phyloP scores from a whole-genome alignment of 2,888 invertebrate genomes.

The Plagodis dolabraria region DNA sequence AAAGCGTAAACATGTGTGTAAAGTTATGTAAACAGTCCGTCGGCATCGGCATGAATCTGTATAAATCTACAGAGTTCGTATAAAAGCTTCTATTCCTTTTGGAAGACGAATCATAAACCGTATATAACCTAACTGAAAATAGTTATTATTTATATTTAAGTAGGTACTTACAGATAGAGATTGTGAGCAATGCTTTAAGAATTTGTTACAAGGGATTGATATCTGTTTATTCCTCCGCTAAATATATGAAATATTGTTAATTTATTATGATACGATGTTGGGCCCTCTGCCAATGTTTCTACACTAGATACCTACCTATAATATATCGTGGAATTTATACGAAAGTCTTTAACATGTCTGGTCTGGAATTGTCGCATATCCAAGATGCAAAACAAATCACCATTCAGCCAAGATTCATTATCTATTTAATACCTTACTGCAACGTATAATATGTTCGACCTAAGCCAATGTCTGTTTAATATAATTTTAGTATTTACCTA shows the following conservation, averaged over 20 bases:
- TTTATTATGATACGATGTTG: slow-evolving; percentile 54
- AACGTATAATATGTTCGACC: no score
- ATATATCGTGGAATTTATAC: slow-evolving; percentile 56
- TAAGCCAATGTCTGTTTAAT: no score
- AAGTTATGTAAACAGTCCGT: slow-evolving; percentile 17
- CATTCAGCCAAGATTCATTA: no score
- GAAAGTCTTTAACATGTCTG: slow-evolving; percentile 60
- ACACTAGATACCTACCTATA: slow-evolving; percentile 54
- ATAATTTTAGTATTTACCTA: no score
- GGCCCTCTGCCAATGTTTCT: slow-evolving; percentile 67
- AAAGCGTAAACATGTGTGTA: slow-evolving; percentile 11
- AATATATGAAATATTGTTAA: slow-evolving; percentile 58
- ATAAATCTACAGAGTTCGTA: slow-evolving; percentile 1
- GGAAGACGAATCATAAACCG: not conserved
- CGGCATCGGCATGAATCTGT: slow-evolving; percentile 9
- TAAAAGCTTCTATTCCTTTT: slow-evolving; percentile 1
- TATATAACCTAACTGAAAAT: not conserved
- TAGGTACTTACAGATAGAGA: not conserved
- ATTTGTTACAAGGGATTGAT: slow-evolving; percentile 22
- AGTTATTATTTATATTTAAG: not conserved
- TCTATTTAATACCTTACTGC: no score
- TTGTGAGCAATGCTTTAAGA: slow-evolving; percentile 6
- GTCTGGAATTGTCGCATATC: slow-evolving; percentile 43
- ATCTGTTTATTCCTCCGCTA: slow-evolving; percentile 54
- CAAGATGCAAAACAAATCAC: slow-evolving; percentile 47